phyloP scores from a whole-genome alignment of 2,797 vertebrate species.

The Nothura maculosa region DNA sequence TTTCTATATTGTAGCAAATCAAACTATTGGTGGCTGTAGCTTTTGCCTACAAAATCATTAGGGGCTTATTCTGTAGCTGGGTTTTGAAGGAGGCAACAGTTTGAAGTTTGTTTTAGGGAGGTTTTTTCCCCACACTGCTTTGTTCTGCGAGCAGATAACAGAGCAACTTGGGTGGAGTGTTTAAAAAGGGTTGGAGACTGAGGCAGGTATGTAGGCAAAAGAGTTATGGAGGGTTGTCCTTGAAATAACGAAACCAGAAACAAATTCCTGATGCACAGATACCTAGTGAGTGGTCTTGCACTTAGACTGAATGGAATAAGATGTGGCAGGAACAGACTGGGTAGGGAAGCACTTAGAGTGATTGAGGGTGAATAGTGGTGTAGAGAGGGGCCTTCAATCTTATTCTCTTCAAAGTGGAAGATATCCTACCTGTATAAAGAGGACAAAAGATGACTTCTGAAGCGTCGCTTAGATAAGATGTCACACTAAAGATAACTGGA shows the following conservation, averaged over 20 bases:
- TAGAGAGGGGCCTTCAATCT: not conserved
- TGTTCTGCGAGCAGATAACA: not conserved
- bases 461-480: not conserved
- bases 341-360: not conserved
- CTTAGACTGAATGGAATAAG: not conserved
- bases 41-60: not conserved
- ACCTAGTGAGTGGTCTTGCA: not conserved
- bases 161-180: not conserved
- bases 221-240: not conserved
- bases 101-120: not conserved
- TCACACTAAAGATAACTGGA: not conserved
- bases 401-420: not conserved
- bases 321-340: not conserved
- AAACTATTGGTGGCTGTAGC: not conserved
- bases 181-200: not conserved
- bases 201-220: not conserved
- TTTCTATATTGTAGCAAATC: accelerated
- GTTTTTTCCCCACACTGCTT: not conserved
- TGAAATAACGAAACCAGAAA: not conserved
- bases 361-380: not conserved
- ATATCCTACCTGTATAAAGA: not conserved
- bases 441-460: not conserved
- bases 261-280: not conserved
- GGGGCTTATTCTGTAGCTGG: accelerated
- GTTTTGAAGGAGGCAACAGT: not conserved